Evolutionary conservation across 2,113 vertebrate species (phyloP).

Genomic region (Crotalus horridus): DNA sequence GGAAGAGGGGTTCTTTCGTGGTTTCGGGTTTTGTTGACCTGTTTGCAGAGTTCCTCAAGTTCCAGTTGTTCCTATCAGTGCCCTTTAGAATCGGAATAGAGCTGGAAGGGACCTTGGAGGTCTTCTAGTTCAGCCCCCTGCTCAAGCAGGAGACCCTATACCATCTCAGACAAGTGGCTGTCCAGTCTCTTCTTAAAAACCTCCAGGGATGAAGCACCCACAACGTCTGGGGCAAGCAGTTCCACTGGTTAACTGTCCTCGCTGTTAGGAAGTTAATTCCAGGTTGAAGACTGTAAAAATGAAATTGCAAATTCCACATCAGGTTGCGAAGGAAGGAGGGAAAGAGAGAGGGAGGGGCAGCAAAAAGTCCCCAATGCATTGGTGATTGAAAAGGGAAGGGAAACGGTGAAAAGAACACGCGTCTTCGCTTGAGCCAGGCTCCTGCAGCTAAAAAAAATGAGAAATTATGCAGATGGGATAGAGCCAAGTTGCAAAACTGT

Average conservation of each 20-base stretch:
- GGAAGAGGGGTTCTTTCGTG: too few relatives aligned
- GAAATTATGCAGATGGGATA: neutral
- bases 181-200: too few relatives aligned
- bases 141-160: too few relatives aligned
- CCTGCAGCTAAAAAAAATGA: neutral
- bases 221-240: too few relatives aligned
- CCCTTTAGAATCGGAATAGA: slow-evolving; percentile 19
- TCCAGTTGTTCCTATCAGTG: slow-evolving; percentile 19
- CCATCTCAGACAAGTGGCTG: too few relatives aligned
- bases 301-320: slow-evolving; percentile 57
- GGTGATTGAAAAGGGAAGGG: slow-evolving; percentile 44
- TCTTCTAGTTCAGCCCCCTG: too few relatives aligned
- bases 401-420: slow-evolving; percentile 1
- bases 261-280: too few relatives aligned
- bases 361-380: slow-evolving; percentile 56
- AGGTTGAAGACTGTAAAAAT: slow-evolving; percentile 53
- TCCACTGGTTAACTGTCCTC: too few relatives aligned
- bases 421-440: neutral
- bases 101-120: too few relatives aligned
- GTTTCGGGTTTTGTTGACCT: neutral
- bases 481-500: neutral
- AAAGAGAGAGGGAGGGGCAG: slow-evolving; percentile 51
- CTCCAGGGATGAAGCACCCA: too few relatives aligned
- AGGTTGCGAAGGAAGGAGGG: slow-evolving; percentile 37
- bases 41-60: slow-evolving; percentile 32